These are phyloP conservation scores for Labeo calbasu DNA, from an alignment of 2,797 vertebrate genomes.

Conservation along the genomic window DNA sequence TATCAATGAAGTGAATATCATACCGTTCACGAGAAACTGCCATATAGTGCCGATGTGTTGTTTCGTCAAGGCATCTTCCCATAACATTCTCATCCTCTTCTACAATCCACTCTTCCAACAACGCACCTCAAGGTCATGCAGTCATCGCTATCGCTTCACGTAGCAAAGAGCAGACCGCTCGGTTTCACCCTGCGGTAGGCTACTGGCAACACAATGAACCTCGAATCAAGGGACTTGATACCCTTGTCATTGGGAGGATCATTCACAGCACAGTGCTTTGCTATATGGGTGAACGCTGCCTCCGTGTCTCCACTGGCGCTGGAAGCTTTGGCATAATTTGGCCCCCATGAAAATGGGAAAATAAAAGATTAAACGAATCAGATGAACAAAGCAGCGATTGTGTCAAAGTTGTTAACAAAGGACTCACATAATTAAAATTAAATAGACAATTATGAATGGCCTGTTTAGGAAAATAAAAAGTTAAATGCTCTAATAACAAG, in stretches of 20 bases:
- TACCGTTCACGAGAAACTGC: not conserved
- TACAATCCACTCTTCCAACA: not conserved
- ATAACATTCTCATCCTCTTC: not conserved
- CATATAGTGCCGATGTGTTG: not conserved
- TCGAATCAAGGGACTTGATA: not conserved
- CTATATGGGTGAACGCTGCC: not conserved
- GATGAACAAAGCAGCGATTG: not conserved
- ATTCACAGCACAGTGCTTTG: not conserved
- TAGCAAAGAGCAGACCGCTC: constrained; percentile 1
- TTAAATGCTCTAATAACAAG: no score
- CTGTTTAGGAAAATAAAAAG: not conserved
- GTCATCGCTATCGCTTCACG: not conserved
- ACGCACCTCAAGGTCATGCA: not conserved
- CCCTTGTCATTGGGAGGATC: not conserved
- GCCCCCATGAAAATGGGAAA: not conserved
- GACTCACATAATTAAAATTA: not conserved
- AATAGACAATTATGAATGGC: no score
- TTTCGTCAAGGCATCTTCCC: not conserved
- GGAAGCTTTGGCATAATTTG: not conserved
- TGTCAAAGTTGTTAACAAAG: not conserved
- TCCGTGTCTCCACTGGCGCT: not conserved
- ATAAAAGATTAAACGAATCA: not conserved
- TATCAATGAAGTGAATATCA: not conserved
- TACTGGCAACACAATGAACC: not conserved
- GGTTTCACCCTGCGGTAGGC: not conserved